phyloP scores from a whole-genome alignment of 1,140 invertebrate genomes.

The Grapholita molesta region DNA sequence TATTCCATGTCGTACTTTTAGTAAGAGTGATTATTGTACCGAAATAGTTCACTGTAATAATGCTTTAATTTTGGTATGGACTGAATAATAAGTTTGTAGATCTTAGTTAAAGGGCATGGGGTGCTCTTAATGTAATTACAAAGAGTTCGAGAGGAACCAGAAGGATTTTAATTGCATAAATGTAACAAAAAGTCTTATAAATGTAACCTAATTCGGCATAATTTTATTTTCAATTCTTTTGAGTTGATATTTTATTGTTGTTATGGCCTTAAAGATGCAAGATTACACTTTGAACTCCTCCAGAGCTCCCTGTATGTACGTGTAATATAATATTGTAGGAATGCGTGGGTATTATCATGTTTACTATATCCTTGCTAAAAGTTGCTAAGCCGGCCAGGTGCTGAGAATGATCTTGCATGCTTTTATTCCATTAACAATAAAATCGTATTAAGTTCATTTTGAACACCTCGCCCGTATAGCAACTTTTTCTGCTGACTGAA shows the following conservation, averaged over 20 bases:
- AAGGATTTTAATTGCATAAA: not conserved
- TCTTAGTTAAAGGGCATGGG: not conserved
- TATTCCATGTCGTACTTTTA: not conserved
- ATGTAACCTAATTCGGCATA: not conserved
- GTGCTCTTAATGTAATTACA: not conserved
- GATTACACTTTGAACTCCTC: not conserved
- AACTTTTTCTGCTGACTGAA: too few relatives aligned
- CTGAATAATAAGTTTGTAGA: slow-evolving; percentile 22
- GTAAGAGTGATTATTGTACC: not conserved
- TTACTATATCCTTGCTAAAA: not conserved
- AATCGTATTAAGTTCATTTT: too few relatives aligned
- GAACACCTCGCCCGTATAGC: too few relatives aligned
- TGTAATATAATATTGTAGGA: not conserved
- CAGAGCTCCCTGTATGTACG: not conserved
- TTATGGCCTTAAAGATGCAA: not conserved
- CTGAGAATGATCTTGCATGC: not conserved
- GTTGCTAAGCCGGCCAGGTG: not conserved
- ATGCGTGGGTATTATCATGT: not conserved
- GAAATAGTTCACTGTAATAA: slow-evolving; percentile 19
- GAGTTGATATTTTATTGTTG: not conserved
- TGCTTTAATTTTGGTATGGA: slow-evolving; percentile 26
- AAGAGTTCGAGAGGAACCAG: not conserved
- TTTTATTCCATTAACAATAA: too few relatives aligned
- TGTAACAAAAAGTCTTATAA: too few relatives aligned
- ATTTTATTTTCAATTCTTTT: not conserved